Evolutionary conservation across 1,140 invertebrate species (phyloP), one percentile per base, ranked within the genome.

Genomic region (Pentalonia nigronervosa): DNA sequence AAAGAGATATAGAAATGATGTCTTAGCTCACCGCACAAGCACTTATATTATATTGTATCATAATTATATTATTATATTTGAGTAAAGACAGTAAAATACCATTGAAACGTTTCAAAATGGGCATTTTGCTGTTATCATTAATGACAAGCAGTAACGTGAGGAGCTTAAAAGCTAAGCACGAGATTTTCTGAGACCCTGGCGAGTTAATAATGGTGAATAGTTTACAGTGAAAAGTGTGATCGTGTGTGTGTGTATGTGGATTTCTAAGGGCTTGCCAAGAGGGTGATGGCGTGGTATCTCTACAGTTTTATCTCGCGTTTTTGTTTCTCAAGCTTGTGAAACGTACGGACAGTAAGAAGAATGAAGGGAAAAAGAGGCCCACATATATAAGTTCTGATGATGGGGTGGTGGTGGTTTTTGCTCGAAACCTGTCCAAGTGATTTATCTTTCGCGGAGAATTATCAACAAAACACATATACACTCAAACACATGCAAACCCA

Each of bases 391-490:
- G 89, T 67, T 45, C 25, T 50, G 88, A 89, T 36, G 50, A 36
- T 0, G 53, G 36, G 53, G 36, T 45, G 36, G 45, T 20, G 89
- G 56, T 45, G 89, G 89, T 90, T 90, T 90, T 90, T 90, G 53
- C 56, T 90, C 23, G 89, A 45, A 56, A 86, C 91, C 67, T 93
- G 91, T 93, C 91, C 91, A 23, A 93, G 91, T 93, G 91, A 93
- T 93, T 93, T 93, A 93, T 93, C 91, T 84, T 84, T 56, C 25
- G 21, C n/a, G 81, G 48, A 93, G 91, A 93, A 93, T 93, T 93
- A 93, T 93, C 91, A 83, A 56, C 91, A n/a, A 86, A 91, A 83
- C 81, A 86, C 48, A 86, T 45, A 86, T 47, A 34, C n/a, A 45
- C 67, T 23, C n/a, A 47, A 4, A 17, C 60, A 76, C 14, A 76